Evolutionary conservation across 1,140 invertebrate genomes (phyloP).

Genomic region (Atta colombica): DNA sequence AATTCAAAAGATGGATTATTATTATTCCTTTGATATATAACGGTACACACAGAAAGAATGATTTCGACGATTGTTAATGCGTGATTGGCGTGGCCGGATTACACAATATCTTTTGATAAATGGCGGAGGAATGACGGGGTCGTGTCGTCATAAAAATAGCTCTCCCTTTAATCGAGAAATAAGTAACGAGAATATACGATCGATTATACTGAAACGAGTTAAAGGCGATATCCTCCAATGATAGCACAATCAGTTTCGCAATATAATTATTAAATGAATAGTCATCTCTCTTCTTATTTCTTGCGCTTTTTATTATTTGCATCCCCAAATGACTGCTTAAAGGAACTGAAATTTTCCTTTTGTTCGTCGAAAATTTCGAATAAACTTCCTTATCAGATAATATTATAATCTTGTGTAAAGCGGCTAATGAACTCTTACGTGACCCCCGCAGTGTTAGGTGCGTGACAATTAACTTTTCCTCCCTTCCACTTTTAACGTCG

Average conservation of each 20-base stretch:
- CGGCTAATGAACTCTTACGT: conserved; percentile 52
- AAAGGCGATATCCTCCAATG: conserved; percentile 1
- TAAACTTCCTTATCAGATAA: conserved; percentile 35
- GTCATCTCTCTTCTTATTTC: conserved; percentile 6
- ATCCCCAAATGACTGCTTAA: not conserved
- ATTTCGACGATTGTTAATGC: conserved; percentile 7
- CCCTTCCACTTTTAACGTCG: not conserved
- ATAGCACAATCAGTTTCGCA: not conserved
- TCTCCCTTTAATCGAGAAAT: conserved; percentile 27
- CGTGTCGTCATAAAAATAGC: not conserved
- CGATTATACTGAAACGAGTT: not conserved
- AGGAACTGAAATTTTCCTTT: conserved; percentile 19
- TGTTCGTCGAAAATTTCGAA: conserved; percentile 16
- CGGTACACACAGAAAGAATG: not conserved
- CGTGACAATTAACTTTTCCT: conserved; percentile 32
- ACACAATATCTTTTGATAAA: conserved; percentile 38
- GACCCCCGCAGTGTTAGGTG: conserved; percentile 11
- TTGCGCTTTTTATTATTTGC: conserved; percentile 9
- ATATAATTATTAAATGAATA: conserved; percentile 30
- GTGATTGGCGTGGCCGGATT: not conserved
- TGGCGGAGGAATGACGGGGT: not conserved
- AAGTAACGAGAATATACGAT: not conserved
- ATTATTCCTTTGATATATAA: too few species aligned
- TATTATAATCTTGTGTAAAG: conserved; percentile 44
- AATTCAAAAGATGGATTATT: too few species aligned